A percentile compares a stretch with the other conserved stretches of the same genome.
Evolutionary conservation across 2,888 invertebrate genomes (phyloP).

Genomic region (Sabatieria punctata): DNA sequence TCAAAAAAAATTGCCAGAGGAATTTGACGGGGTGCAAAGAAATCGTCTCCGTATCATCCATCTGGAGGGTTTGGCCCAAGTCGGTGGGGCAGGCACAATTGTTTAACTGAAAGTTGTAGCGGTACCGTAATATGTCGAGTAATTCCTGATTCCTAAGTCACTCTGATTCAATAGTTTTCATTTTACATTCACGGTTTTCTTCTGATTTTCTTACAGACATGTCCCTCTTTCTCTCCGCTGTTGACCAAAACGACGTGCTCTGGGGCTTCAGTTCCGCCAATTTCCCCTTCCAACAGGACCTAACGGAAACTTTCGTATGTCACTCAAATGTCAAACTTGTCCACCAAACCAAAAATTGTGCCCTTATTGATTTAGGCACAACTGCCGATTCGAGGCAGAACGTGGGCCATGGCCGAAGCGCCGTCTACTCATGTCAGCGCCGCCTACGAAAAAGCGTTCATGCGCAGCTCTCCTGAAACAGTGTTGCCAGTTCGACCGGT

Average conservation of each 20-base stretch:
- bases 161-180: no score
- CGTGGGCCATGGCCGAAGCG: slow-evolving; percentile 62
- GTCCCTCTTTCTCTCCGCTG: no score
- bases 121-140: no score
- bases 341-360: background rate
- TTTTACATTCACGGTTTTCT: no score
- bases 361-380: slow-evolving; percentile 41
- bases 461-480: slow-evolving; percentile 7
- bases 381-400: slow-evolving; percentile 62
- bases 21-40: no score
- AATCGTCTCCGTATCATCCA: no score
- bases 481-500: slow-evolving; percentile 42
- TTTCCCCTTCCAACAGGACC: slow-evolving; percentile 13
- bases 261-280: slow-evolving; percentile 16
- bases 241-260: slow-evolving; percentile 14
- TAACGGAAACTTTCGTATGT: slow-evolving; percentile 16
- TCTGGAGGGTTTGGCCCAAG: no score
- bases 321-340: background rate
- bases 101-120: no score
- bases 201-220: no score
- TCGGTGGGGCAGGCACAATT: no score
- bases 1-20: no score
- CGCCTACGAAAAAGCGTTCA: slow-evolving; percentile 3
- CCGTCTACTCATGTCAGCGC: slow-evolving; percentile 15
- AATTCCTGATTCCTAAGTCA: no score